Base-by-base conservation (phyloP, 2,888 invertebrate species). In the Merodon equestris region DNA sequence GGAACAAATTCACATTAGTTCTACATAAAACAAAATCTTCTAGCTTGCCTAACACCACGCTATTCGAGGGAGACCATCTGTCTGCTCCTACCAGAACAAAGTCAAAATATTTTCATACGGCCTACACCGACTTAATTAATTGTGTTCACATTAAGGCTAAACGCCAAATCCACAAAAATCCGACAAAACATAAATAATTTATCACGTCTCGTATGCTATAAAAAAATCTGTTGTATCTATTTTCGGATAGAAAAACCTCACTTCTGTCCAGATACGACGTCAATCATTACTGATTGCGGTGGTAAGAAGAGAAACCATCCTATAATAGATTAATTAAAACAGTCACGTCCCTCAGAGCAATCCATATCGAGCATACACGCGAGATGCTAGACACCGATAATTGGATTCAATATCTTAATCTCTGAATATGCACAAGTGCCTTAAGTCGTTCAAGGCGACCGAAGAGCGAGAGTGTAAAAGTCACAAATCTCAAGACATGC, bases 121-220 rank as follows among this genome's bases (percentile, higher is more conserved):
- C 18, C 9, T 17, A 19, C 54, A 54, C 40, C 15, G 38, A 38
- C 10, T 53, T 53, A 40, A 54, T 40, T 54, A 38, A 54, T 40
- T 19, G 40, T 40, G 40, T n/a, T 54, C 40, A 2, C 54, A 54
- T 40, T 54, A n/a, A 40, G 54, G 54, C 40, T 54, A 42, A 17
- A 54, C 18, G 13, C 13, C 7, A 36, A 18, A 18, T 3, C 12
- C n/a, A 54, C 18, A 54, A 54, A 53, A 27, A 7, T 27, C 27
- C 27, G 27, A 34, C 9, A 18, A 48, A 14, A 36, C 34, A 51
- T 38, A 40, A 54, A 42, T 54, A 54, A 54, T 54, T 54, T 54
- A 54, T 54, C 40, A 13, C 13, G 2, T n/a, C n/a, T n/a, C 13
- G 54, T 40, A 19, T 17, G 53, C 53, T 38, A 40, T 54, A 54